Conservation (phyloP, 2,113 vertebrate genomes). For the Myiozetetes cayanensis region DNA sequence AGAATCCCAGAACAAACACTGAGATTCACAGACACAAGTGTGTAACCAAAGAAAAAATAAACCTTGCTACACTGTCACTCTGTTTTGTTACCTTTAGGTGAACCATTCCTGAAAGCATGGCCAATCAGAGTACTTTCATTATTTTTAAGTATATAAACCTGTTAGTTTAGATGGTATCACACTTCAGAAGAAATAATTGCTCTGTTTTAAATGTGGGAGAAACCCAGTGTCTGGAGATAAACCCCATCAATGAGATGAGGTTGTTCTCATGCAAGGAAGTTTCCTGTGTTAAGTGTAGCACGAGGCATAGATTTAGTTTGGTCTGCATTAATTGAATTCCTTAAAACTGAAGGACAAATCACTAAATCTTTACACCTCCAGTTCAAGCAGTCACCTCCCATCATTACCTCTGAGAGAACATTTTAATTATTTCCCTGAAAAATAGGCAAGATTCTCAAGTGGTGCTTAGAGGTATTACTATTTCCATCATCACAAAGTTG, state of each 20-base stretch:
- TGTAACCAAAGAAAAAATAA: background rate
- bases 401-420: background rate
- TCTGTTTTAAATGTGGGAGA: background rate
- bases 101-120: background rate
- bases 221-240: background rate
- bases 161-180: background rate
- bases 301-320: background rate
- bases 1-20: background rate
- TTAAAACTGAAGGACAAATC: background rate
- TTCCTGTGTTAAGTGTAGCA: background rate
- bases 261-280: background rate
- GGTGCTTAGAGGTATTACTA: background rate
- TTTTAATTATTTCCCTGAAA: background rate
- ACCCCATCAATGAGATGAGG: background rate
- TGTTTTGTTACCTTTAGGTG: background rate
- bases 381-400: background rate
- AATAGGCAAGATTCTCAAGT: background rate
- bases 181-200: background rate
- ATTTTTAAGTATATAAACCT: background rate
- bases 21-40: background rate
- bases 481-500: background rate
- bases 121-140: background rate
- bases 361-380: background rate
- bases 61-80: background rate
- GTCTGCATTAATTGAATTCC: background rate